Evolutionary conservation across 2,113 vertebrate genomes (phyloP).

Genomic region (Actenoides lindsayi): DNA sequence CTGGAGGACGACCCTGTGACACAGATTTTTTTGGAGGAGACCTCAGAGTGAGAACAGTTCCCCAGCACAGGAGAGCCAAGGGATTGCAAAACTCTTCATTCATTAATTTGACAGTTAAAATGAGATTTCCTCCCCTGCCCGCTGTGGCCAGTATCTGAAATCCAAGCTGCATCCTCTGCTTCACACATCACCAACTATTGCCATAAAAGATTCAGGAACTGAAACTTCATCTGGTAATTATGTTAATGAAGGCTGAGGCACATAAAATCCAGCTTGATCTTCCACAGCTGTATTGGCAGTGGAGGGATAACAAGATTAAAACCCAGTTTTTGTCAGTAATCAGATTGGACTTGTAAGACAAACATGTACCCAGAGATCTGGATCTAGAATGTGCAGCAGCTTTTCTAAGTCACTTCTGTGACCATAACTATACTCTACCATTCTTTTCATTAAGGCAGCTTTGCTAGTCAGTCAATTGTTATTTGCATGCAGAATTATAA

Average conservation of each 20-base stretch:
- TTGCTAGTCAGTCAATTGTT: neutral
- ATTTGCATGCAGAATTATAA: neutral
- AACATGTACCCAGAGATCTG: neutral
- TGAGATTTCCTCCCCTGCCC: neutral
- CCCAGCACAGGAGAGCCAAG: neutral
- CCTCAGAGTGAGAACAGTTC: neutral
- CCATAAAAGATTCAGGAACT: conserved; percentile 3
- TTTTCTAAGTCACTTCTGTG: neutral
- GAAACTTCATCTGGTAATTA: conserved; percentile 18
- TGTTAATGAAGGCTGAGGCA: conserved; percentile 20
- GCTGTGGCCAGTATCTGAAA: neutral
- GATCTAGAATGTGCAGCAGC: neutral
- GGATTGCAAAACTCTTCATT: neutral
- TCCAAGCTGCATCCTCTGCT: neutral
- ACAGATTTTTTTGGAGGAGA: neutral
- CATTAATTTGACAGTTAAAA: neutral
- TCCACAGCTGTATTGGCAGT: neutral
- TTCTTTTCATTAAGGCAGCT: neutral
- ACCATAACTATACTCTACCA: neutral
- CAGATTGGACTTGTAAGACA: neutral
- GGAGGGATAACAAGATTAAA: conserved; percentile 27
- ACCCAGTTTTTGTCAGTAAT: neutral
- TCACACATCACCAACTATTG: neutral
- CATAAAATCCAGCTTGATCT: neutral
- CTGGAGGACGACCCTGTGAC: neutral